These are phyloP conservation scores for Drosophila subsilvestris DNA, from an alignment of 2,888 invertebrate genomes.

Conservation along the genomic window DNA sequence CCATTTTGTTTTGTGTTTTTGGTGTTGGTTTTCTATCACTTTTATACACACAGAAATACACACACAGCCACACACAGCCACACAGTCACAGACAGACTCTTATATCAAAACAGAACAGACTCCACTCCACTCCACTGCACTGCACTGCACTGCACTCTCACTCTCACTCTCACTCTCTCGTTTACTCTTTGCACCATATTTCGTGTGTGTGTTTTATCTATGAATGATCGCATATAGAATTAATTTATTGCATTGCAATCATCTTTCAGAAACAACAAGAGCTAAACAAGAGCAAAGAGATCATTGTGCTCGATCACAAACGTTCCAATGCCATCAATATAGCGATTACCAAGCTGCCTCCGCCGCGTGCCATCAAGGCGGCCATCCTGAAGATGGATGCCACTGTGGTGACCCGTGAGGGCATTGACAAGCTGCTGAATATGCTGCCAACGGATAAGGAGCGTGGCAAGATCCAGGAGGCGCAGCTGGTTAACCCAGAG, in stretches of 20 bases:
- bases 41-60: conserved; percentile 9
- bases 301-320: conserved; percentile 97
- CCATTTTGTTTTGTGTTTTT: conserved; percentile 41
- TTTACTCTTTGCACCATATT: conserved; percentile 30
- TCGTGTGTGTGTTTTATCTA: conserved; percentile 21
- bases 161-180: conserved; percentile 13
- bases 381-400: conserved; percentile 99
- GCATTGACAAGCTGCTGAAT: conserved; percentile 97
- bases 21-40: conserved; percentile 67
- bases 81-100: conserved; percentile 11
- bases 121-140: conserved; percentile 4
- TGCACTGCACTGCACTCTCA: conserved; percentile 9
- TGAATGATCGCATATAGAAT: no score
- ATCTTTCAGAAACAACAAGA: conserved; percentile 91
- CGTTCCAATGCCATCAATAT: conserved; percentile 99
- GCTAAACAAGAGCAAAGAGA: conserved; percentile 93
- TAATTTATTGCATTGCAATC: no score
- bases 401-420: conserved; percentile 98
- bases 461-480: conserved; percentile 97
- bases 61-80: conserved; percentile 17
- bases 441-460: conserved; percentile 99
- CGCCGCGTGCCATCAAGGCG: conserved; percentile 98
- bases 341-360: conserved; percentile 99
- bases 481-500: conserved; percentile 86
- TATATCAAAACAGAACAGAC: conserved; percentile 20